A percentile compares a stretch with the other conserved stretches of the same genome.
Evolutionary conservation across 2,113 vertebrate genomes (phyloP).

Genomic region (Xiphias gladius): DNA sequence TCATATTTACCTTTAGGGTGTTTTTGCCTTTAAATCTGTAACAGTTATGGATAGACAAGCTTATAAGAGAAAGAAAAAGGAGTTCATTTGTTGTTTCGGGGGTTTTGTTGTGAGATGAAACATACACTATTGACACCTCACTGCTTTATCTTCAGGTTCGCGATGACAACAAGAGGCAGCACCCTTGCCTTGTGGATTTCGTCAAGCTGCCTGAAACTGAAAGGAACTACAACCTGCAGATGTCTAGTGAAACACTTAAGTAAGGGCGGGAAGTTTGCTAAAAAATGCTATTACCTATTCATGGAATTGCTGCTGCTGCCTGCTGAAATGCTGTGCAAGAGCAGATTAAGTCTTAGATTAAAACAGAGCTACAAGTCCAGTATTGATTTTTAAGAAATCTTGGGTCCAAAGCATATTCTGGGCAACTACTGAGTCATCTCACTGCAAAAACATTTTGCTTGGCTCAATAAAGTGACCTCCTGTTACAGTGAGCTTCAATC

Average conservation of each 20-base stretch:
- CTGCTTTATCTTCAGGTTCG: slow-evolving; percentile 85
- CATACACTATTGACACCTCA: not conserved
- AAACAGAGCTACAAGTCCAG: slow-evolving; percentile 50
- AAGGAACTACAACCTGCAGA: slow-evolving; percentile 98
- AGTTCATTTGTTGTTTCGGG: not conserved
- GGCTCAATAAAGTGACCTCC: slow-evolving; percentile 11
- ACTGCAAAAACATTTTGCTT: slow-evolving; percentile 54
- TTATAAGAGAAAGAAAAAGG: not conserved
- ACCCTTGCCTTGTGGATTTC: slow-evolving; percentile 98
- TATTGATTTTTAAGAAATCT: slow-evolving; percentile 65
- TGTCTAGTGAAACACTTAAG: slow-evolving; percentile 99
- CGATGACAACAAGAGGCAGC: slow-evolving; percentile 98
- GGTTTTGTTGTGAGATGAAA: not conserved
- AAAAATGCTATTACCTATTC: slow-evolving; percentile 52
- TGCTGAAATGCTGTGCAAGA: slow-evolving; percentile 29
- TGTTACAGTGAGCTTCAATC: slow-evolving; percentile 15
- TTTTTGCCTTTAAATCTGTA: slow-evolving; percentile 4
- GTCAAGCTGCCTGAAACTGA: slow-evolving; percentile 96
- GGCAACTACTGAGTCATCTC: slow-evolving; percentile 53
- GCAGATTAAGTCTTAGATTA: slow-evolving; percentile 65
- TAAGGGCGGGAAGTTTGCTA: slow-evolving; percentile 75
- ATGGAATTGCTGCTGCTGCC: slow-evolving; percentile 14
- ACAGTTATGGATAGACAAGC: not conserved
- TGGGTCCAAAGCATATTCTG: slow-evolving; percentile 41
- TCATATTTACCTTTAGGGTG: not conserved